A percentile compares a stretch with the other conserved stretches of the same genome.
phyloP scores from a whole-genome alignment of 2,888 invertebrate species.

The Andricus curvator region DNA sequence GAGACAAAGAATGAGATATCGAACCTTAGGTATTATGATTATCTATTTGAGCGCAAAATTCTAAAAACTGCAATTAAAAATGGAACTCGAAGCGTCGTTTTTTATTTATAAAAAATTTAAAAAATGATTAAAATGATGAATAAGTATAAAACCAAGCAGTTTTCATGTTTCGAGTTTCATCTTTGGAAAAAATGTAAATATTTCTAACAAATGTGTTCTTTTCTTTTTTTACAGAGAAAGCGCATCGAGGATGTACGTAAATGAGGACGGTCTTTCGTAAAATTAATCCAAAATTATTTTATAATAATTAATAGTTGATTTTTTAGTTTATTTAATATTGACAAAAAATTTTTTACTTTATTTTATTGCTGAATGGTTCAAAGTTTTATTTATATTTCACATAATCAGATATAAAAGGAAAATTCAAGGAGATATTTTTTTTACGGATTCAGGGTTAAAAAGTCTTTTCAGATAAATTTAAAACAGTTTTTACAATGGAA shows the following conservation, averaged over 20 bases:
- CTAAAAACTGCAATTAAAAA: not conserved
- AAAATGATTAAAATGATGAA: not conserved
- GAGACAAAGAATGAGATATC: too few relatives aligned
- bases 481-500: conserved; percentile 57
- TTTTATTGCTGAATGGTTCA: not conserved
- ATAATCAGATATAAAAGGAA: not conserved
- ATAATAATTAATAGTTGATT: not conserved
- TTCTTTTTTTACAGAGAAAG: conserved; percentile 86
- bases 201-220: conserved; percentile 63
- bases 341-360: not conserved
- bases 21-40: too few relatives aligned
- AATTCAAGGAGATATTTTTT: not conserved
- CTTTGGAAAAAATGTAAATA: conserved; percentile 40
- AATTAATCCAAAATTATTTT: conserved; percentile 8
- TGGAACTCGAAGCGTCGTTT: not conserved
- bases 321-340: not conserved
- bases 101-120: not conserved
- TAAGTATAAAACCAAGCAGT: not conserved
- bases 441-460: not conserved
- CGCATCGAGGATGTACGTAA: conserved; percentile 89
- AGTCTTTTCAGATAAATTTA: not conserved
- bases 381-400: not conserved
- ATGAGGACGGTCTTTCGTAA: conserved; percentile 60
- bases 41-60: not conserved
- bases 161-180: conserved; percentile 41